Base-by-base conservation (phyloP, 2,888 invertebrate genomes). In the Papilio protenor region DNA sequence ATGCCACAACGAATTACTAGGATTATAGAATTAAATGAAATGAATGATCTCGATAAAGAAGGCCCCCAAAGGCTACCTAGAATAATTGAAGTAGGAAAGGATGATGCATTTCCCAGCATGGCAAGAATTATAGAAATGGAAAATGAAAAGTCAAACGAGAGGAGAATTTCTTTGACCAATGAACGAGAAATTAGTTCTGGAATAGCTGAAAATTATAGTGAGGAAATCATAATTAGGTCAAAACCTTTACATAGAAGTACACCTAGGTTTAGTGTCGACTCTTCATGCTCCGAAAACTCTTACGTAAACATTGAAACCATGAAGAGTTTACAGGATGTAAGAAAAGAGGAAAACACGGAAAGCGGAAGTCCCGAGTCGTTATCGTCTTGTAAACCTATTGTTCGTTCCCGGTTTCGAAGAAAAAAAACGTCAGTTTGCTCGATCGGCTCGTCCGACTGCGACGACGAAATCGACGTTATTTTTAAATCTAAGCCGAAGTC, bases 401-500 rank as follows among this genome's bases (percentile, higher is more conserved):
- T 85, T 40, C 92, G 89, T 79, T 93, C 94, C 82, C 89, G 94
- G 79, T 94, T 94, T 83, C 92, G 93, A 78, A 90, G 90, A 81
- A 95, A 95, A 87, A 95, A 95, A 83, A 93, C 92, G 80, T 95
- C 95, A 64, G 95, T 95, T 79, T 95, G 94, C 88, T 95, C 95
- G 80, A 94, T 95, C 82, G 95, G 95, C 84, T 95, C 95, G 81
- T 95, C 94, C 81, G 95, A 95, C 84, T 94, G 92, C 83, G 95
- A 95, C 86, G 95, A 95, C 81, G 95, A 95, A 82, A 90, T 94
- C 83, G 95, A 95, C 86, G 95, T 95, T 81, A 95, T 95, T 87
- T 95, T 95, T 88, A 95, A 95, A 91, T 95, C 95, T 83, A 95
- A 95, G 85, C 95, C 95, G 80, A 95, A 95, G 89, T 95, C 95